Evolutionary conservation across 2,888 invertebrate genomes (phyloP).

Genomic region (Carterocephalus palaemon): DNA sequence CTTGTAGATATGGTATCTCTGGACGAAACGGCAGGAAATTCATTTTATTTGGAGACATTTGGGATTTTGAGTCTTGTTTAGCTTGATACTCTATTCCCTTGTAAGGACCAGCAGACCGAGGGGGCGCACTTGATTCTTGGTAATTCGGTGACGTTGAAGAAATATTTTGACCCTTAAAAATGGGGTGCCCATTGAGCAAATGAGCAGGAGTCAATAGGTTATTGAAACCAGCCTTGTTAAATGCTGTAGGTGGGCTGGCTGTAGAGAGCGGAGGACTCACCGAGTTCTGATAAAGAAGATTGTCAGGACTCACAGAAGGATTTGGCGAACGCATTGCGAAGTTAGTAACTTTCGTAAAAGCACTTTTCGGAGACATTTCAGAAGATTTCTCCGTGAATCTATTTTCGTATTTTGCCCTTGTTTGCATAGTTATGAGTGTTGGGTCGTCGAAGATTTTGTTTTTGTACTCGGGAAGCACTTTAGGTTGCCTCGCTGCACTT

Average conservation of each 20-base stretch:
- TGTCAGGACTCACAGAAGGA: constrained; percentile 87
- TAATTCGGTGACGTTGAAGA: constrained; percentile 73
- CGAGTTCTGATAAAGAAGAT: constrained; percentile 86
- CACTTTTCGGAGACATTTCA: constrained; percentile 83
- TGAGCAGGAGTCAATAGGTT: constrained; percentile 66
- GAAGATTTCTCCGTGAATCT: constrained; percentile 64
- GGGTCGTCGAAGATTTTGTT: constrained; percentile 82
- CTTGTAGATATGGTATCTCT: constrained; percentile 74
- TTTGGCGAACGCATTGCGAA: constrained; percentile 80
- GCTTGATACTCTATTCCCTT: constrained; percentile 61
- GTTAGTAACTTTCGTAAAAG: constrained; percentile 88
- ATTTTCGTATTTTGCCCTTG: constrained; percentile 73
- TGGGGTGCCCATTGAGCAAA: constrained; percentile 70
- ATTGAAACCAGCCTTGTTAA: constrained; percentile 60
- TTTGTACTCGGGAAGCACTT: constrained; percentile 73
- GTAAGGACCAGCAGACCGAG: constrained; percentile 45
- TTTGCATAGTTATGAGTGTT: constrained; percentile 70
- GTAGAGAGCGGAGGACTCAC: constrained; percentile 84
- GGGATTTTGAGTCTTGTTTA: constrained; percentile 54
- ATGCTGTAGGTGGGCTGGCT: constrained; percentile 77
- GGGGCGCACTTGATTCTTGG: constrained; percentile 52
- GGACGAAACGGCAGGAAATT: constrained; percentile 79
- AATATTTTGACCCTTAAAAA: constrained; percentile 76
- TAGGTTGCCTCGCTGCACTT: constrained; percentile 74
- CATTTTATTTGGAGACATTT: constrained; percentile 73